Base-by-base conservation (phyloP, 2,113 vertebrate species). In the Paradisaea rubra region DNA sequence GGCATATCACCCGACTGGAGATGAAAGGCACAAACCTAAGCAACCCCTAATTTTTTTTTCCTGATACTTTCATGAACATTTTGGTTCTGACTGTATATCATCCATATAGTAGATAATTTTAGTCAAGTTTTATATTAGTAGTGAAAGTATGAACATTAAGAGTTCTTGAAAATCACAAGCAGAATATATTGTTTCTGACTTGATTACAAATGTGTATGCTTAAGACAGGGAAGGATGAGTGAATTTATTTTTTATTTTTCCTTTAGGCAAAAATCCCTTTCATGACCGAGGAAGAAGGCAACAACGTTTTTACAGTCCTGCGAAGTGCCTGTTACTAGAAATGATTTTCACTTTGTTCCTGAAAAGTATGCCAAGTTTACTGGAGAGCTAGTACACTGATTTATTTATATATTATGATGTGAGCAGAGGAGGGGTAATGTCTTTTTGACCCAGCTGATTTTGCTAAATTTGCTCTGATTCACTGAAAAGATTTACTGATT, bases 311-410 rank as follows among this genome's bases (percentile, higher is more conserved):
- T 81, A 60, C 59, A 85, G 42, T 21, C 45, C 28, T 35, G 22
- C 4, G 13, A 89, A 87, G 37, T 37, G 69, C 47, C 71, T 88
- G 72, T 94, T 95, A 54, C 85, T 94, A 89, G 89, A 95, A 95
- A 86, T 81, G 1, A 79, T 94, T 85, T 91, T 93, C 76, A 88
- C 47, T 93, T 81, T 97, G 92, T 94, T 96, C 94, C 92, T 95
- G 95, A 86, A 95, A 95, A 95, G 91, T 71, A 54, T 91, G 88
- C 80, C 86, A 89, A n/a, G 44, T 88, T 91, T 78, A 69, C 77
- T 91, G 90, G 90, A 93, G 77, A 93, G 82, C 65, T 74, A 86
- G 56, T 39, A 39, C 0, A 2, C 68, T 69, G 60, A 60, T 93
- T 90, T 94, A 93, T 89, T 95, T 91, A 39, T 78, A 47, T 71